phyloP scores from a whole-genome alignment of 2,888 invertebrate genomes.

The Scaptomyza reducta region DNA sequence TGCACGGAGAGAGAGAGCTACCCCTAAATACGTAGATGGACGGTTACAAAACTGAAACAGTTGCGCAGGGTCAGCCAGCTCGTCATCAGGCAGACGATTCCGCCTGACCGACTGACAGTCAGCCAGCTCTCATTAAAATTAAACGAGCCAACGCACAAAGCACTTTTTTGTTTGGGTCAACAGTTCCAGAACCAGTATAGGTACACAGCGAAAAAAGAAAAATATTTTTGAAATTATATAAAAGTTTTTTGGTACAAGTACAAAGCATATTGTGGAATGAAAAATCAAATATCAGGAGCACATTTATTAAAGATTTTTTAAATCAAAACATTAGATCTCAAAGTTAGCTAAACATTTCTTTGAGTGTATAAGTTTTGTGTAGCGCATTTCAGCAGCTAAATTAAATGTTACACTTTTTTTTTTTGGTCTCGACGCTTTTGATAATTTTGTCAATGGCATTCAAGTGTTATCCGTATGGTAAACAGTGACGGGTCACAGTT shows the following conservation, averaged over 20 bases:
- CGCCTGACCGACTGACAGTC: slow-evolving; percentile 17
- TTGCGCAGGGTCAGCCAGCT: slow-evolving; percentile 53
- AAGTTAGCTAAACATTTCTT: background rate
- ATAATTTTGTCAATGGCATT: slow-evolving; percentile 68
- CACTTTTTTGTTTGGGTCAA: slow-evolving; percentile 1
- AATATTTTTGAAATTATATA: too few relatives aligned
- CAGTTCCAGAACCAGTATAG: background rate
- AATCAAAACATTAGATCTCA: too few relatives aligned
- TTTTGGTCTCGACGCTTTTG: slow-evolving; percentile 42
- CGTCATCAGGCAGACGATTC: slow-evolving; percentile 23
- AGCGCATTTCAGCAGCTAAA: slow-evolving; percentile 22
- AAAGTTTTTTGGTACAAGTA: too few relatives aligned
- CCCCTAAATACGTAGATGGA: slow-evolving; percentile 46
- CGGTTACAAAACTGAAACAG: slow-evolving; percentile 66
- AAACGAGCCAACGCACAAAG: slow-evolving; percentile 74
- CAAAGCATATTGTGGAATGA: too few relatives aligned
- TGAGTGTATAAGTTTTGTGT: background rate
- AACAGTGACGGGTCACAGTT: slow-evolving; percentile 59
- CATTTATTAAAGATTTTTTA: too few relatives aligned
- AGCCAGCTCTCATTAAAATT: slow-evolving; percentile 78
- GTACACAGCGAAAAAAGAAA: background rate
- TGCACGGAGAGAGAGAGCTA: slow-evolving; percentile 27
- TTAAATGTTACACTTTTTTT: slow-evolving; percentile 16
- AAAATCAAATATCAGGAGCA: too few relatives aligned
- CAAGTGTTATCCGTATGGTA: slow-evolving; percentile 77